Base-by-base conservation (phyloP, 2,113 vertebrate genomes). In the Pelecanoides urinatrix region DNA sequence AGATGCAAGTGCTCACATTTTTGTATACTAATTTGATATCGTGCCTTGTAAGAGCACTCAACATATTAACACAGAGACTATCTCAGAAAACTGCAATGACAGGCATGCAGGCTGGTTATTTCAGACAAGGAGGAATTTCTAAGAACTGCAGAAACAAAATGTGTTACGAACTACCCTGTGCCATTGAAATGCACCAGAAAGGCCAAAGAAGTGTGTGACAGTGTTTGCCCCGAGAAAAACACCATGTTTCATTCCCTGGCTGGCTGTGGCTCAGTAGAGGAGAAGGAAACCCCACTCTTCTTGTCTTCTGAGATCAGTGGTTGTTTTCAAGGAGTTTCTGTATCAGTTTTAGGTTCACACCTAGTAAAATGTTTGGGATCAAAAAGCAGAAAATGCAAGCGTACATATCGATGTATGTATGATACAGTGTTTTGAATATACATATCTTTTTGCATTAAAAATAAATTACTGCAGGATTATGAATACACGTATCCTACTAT, bases 1-100 rank as follows among this genome's bases (percentile, higher is more conserved):
- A 92, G 90, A 90, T 56, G n/a, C 90, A 97, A 97, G 93, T 91
- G 92, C 36, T 86, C 42, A 38, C 92, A 84, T 97, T 97, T 97
- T 97, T 96, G 93, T 90, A 76, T 63, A 80, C 66, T 56, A 62
- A 88, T 68, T 95, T 94, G 95, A 94, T 94, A 93, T 56, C 40
- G 52, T 96, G 68, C 66, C 84, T 89, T 88, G 16, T 88, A 95
- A 92, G 95, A 97, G 97, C 91, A 91, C 90, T 97, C 77, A 34
- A 47, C 73, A 45, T 79, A 76, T 75, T 94, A 82, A 73, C 44
- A 50, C 25, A 50, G 70, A 73, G 67, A 58, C 75, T 36, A 34
- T 30, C 71, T 79, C 58, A 73, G 63, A 36, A 71, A 87, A 42
- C 22, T 87, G 53, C 92, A 97, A 90, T 84, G 91, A 93, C 45